These are phyloP conservation scores for Oryzias celebensis DNA, from an alignment of 2,113 vertebrate genomes.

Conservation along the genomic window DNA sequence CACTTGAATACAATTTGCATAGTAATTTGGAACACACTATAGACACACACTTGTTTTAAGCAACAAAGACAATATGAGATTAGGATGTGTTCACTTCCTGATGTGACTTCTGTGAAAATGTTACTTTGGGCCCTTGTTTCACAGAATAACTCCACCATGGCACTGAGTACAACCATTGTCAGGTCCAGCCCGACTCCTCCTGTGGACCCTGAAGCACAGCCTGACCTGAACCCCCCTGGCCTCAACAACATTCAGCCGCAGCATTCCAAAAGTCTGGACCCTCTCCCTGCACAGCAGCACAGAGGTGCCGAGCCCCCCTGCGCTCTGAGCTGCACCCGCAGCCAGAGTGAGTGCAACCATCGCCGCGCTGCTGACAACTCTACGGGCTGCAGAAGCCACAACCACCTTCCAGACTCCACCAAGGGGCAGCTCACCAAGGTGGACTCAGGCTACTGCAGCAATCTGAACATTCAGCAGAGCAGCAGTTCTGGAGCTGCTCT, in stretches of 20 bases:
- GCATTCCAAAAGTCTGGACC: conserved; percentile 63
- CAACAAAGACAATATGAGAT: neutral
- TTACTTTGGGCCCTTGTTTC: neutral
- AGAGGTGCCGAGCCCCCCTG: conserved; percentile 42
- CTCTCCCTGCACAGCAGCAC: conserved; percentile 32
- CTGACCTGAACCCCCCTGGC: conserved; percentile 36
- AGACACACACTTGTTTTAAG: too few species aligned
- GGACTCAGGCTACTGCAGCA: conserved; percentile 77
- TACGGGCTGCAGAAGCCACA: conserved; percentile 23
- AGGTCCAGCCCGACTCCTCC: conserved; percentile 83
- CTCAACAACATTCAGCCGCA: conserved; percentile 36
- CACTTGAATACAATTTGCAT: too few species aligned
- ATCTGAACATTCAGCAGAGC: conserved; percentile 70
- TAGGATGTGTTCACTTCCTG: neutral
- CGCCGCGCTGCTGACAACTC: conserved; percentile 8
- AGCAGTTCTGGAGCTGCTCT: conserved; percentile 32
- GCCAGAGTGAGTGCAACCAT: conserved; percentile 62
- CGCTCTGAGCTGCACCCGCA: conserved; percentile 53
- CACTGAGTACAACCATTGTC: conserved; percentile 91
- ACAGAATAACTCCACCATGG: conserved; percentile 79
- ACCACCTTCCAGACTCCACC: conserved; percentile 37
- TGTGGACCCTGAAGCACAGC: conserved; percentile 55
- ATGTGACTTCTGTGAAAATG: neutral
- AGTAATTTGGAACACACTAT: too few species aligned
- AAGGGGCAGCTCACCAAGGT: conserved; percentile 53